Evolutionary conservation across 2,113 vertebrate genomes (phyloP), one percentile per base, ranked within the genome.

Genomic region (Leuciscus idus): DNA sequence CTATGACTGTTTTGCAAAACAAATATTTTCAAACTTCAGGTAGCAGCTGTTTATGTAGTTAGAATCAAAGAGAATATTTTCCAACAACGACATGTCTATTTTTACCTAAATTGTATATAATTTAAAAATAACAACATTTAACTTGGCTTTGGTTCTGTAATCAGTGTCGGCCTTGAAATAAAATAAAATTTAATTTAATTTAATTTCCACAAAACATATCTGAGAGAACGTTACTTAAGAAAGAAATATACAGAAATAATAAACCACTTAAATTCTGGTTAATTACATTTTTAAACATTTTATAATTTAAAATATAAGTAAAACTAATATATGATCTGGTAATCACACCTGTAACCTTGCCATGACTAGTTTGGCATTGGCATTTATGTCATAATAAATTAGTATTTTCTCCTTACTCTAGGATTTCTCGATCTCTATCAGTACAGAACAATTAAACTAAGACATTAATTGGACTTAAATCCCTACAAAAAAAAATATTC

Each of bases 391-490:
- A 72, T n/a, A 23, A 72, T 43, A 43, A 72, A 43, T 43, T 0
- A 43, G 9, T 4, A 2, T 72, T 23, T 11, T 5, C 36, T 43
- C 68, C 36, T 72, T 43, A 43, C 21, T 72, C 17, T 36, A 7
- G 17, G 36, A 70, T 66, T 30, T 30, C 33, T 36, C 1, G 8
- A 70, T 39, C 52, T 77, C 26, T 55, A 0, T 61, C 30, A 80
- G 2, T 61, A n/a, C 12, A 80, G 1, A 61, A 61, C 21, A 81
- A 66, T 68, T 48, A 23, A 6, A 30, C 39, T 81, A 81, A 81
- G n/a, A 81, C 15, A 39, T 66, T 81, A 50, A 81, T 81, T 81
- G 7, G n/a, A 46, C 43, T 17, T 48, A 30, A 66, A 6, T 46
- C n/a, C 13, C 39, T 48, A 10, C 0, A 66, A 81, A 28, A 6